phyloP scores from a whole-genome alignment of 2,113 vertebrate genomes.

The Oenanthe melanoleuca region DNA sequence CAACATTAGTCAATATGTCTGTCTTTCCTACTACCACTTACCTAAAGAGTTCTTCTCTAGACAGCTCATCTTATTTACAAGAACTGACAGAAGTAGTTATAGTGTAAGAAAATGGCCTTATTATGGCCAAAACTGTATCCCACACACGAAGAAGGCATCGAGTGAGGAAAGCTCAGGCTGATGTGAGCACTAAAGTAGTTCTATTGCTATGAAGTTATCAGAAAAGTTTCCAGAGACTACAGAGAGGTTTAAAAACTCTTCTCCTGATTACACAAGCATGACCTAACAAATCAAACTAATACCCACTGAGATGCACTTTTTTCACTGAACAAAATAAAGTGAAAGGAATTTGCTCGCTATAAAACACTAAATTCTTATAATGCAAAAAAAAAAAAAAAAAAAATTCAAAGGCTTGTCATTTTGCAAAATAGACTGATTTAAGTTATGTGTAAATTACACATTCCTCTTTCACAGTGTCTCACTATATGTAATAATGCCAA shows the following conservation, averaged over 20 bases:
- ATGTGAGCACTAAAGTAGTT: neutral
- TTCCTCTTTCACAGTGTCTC: constrained; percentile 21
- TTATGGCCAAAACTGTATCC: neutral
- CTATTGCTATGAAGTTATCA: neutral
- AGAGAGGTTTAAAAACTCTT: neutral
- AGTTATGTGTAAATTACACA: constrained; percentile 34
- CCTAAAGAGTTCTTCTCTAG: neutral
- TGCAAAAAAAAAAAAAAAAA: neutral
- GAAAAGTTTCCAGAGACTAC: neutral
- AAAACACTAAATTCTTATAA: neutral
- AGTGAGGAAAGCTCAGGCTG: neutral
- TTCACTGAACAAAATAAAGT: neutral
- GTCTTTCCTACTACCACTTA: neutral
- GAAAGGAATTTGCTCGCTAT: neutral
- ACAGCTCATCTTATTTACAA: neutral
- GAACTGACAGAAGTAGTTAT: neutral
- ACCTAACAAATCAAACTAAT: neutral
- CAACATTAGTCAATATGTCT: neutral
- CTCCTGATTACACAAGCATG: neutral
- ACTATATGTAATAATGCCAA: constrained; percentile 8
- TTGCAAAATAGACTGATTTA: constrained; percentile 29
- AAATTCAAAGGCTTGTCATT: neutral
- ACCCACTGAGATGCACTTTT: neutral
- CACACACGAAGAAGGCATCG: neutral
- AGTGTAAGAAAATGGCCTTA: neutral